Percentiles rank a stretch among this genome's conserved stretches.
Conservation (phyloP, 2,113 vertebrate species). For the Miniopterus natalensis region DNA sequence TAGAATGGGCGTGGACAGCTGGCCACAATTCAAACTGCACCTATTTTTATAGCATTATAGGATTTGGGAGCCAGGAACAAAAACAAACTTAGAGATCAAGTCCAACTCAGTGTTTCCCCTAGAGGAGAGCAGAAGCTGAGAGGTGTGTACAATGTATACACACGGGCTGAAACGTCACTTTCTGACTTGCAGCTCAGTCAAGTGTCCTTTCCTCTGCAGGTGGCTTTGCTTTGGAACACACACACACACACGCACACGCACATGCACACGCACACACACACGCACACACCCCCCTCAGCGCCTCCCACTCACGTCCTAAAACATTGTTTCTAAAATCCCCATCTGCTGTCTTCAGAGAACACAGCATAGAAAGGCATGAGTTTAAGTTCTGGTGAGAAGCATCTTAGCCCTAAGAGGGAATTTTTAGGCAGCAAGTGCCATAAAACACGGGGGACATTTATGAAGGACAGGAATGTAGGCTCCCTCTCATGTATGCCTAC, state of each 20-base stretch:
- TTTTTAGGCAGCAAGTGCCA: not conserved
- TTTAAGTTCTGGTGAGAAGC: not conserved
- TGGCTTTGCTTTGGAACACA: not conserved
- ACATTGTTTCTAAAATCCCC: not conserved
- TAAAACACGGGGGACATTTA: not conserved
- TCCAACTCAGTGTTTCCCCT: not conserved
- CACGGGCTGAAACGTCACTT: not conserved
- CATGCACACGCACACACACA: not conserved
- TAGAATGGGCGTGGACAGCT: not conserved
- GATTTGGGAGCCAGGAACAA: not conserved
- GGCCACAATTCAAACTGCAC: not conserved
- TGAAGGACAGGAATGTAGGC: not conserved
- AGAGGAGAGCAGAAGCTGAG: not conserved
- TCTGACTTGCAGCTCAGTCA: too few relatives aligned
- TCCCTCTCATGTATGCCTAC: not conserved
- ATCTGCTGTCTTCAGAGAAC: not conserved
- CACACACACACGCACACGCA: not conserved
- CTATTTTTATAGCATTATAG: not conserved
- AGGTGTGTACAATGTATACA: too few relatives aligned
- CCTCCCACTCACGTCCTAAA: not conserved
- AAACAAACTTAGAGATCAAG: not conserved
- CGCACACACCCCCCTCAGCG: not conserved
- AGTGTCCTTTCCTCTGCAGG: not conserved
- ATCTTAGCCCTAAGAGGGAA: not conserved
- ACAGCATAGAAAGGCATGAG: not conserved